Percentiles rank a stretch among this genome's conserved stretches.
Conservation (phyloP, 2,888 invertebrate genomes). For the Aplocera efformata region DNA sequence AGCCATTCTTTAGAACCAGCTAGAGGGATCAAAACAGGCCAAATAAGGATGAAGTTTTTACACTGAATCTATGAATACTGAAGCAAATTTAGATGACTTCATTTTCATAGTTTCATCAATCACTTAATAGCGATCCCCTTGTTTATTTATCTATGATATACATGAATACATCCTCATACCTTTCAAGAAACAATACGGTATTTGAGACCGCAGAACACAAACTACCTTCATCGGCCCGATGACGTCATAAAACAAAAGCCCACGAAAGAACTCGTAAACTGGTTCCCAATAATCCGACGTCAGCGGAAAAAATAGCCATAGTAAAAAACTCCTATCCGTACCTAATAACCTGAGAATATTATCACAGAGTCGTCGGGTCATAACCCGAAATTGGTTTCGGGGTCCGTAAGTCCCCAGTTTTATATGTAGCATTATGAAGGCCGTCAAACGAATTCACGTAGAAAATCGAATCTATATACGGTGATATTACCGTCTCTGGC, state of each 20-base stretch:
- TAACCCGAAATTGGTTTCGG: conserved; percentile 82
- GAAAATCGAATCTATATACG: conserved; percentile 82
- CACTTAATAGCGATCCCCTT: no score
- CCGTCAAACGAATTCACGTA: conserved; percentile 82
- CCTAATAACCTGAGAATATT: conserved; percentile 81
- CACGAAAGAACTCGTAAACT: conserved; percentile 66
- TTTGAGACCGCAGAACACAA: conserved; percentile 21
- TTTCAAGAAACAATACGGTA: conserved; percentile 14
- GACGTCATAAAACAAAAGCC: conserved; percentile 69
- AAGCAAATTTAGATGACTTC: no score
- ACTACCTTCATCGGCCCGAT: conserved; percentile 38
- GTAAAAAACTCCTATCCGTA: conserved; percentile 80
- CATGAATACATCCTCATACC: no score
- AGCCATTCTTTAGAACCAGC: no score
- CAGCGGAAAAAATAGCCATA: conserved; percentile 80
- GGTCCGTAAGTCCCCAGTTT: conserved; percentile 81
- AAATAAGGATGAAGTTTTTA: no score
- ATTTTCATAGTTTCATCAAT: no score
- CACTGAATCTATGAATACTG: no score
- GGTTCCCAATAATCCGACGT: conserved; percentile 73
- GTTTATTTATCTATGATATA: no score
- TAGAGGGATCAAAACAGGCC: no score
- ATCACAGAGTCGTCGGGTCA: conserved; percentile 81
- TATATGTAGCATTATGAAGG: conserved; percentile 82
- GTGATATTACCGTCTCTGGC: conserved; percentile 75